phyloP scores from a whole-genome alignment of 2,113 vertebrate species.

The Callopanchax toddi region DNA sequence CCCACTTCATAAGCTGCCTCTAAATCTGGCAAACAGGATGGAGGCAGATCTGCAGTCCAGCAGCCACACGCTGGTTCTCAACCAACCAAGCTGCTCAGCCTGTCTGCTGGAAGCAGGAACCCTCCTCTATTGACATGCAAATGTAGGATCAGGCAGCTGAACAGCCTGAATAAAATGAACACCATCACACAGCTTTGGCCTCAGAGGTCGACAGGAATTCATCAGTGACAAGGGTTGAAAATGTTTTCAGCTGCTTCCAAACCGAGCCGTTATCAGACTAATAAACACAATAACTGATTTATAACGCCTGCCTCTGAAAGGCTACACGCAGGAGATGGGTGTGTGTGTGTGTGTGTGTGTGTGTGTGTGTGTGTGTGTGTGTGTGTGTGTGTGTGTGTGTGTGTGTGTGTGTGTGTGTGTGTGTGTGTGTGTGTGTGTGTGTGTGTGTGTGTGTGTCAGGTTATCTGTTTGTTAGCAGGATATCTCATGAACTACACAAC shows the following conservation, averaged over 20 bases:
- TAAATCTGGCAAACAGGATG: slow-evolving; percentile 30
- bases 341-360: no score
- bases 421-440: no score
- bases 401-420: no score
- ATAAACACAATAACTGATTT: background rate
- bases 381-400: no score
- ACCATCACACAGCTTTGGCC: slow-evolving; percentile 53
- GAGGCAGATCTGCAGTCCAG: slow-evolving; percentile 31
- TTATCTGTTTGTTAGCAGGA: no score
- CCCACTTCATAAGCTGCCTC: slow-evolving; percentile 36
- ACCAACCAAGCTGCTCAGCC: slow-evolving; percentile 27
- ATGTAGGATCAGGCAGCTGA: slow-evolving; percentile 69
- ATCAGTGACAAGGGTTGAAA: slow-evolving; percentile 27
- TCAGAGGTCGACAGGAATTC: slow-evolving; percentile 39
- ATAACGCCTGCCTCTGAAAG: no score
- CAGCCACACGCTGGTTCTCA: slow-evolving; percentile 17
- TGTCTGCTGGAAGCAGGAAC: no score
- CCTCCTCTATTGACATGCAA: slow-evolving; percentile 79
- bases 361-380: no score
- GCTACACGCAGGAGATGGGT: no score
- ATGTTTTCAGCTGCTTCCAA: slow-evolving; percentile 17
- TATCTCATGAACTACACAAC: no score
- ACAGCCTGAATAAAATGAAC: slow-evolving; percentile 72
- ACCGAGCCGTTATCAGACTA: background rate
- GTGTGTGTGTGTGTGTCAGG: no score